A percentile compares a stretch with the other conserved stretches of the same genome.
Conservation (phyloP, 2,888 invertebrate genomes). For the Epiblema foenella region DNA sequence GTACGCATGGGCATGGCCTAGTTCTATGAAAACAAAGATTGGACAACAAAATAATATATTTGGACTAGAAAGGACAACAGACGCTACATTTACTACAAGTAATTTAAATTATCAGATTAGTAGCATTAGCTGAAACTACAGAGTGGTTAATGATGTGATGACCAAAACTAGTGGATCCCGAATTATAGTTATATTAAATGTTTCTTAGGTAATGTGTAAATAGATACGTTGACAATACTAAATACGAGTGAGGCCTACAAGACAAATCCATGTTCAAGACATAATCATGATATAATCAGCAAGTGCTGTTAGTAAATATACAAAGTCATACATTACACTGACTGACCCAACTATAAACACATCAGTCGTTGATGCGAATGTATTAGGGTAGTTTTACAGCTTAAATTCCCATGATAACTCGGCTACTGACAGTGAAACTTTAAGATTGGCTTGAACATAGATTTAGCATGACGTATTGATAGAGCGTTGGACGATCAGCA, state of each 20-base stretch:
- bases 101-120: conserved; percentile 37
- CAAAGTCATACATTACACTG: background rate
- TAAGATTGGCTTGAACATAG: conserved; percentile 10
- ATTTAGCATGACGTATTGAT: conserved; percentile 12
- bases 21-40: conserved; percentile 65
- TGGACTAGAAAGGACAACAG: conserved; percentile 30
- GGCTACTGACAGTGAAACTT: background rate
- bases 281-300: background rate
- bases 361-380: background rate
- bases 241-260: conserved; percentile 7
- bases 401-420: background rate
- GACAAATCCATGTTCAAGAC: conserved; percentile 19
- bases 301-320: background rate
- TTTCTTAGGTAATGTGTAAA: background rate
- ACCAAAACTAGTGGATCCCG: conserved; percentile 8
- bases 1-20: conserved; percentile 47
- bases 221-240: conserved; percentile 1
- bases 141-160: conserved; percentile 31
- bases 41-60: conserved; percentile 52
- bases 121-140: conserved; percentile 39
- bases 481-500: conserved; percentile 38
- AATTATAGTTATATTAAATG: background rate
- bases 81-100: conserved; percentile 30
- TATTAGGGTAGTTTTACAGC: background rate
- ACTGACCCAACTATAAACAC: background rate